phyloP scores from a whole-genome alignment of 2,888 invertebrate genomes.

The Ypsolopha sequella region DNA sequence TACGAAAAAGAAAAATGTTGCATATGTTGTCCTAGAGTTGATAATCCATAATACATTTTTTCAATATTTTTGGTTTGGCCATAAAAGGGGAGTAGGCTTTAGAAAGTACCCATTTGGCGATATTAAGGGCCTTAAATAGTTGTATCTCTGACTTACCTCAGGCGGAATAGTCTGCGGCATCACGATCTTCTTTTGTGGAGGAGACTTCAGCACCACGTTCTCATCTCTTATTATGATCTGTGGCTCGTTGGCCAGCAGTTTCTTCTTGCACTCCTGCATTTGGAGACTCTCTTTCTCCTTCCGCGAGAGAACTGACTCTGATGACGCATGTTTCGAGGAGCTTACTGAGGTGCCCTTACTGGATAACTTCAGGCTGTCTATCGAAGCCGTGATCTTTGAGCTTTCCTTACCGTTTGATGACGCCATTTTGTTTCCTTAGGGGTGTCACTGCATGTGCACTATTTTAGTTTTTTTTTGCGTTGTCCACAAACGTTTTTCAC shows the following conservation, averaged over 20 bases:
- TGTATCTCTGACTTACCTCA: slow-evolving; percentile 56
- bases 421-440: slow-evolving; percentile 33
- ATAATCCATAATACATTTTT: too few species aligned
- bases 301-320: slow-evolving; percentile 57
- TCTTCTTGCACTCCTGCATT: slow-evolving; percentile 65
- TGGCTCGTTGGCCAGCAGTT: slow-evolving; percentile 56
- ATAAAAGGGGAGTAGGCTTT: too few species aligned
- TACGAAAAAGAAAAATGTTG: too few species aligned
- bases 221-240: slow-evolving; percentile 63
- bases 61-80: too few species aligned
- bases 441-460: neutral
- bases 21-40: too few species aligned
- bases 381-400: slow-evolving; percentile 53
- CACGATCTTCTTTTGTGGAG: slow-evolving; percentile 63
- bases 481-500: neutral
- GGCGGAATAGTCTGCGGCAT: slow-evolving; percentile 59
- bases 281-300: slow-evolving; percentile 59
- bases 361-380: slow-evolving; percentile 60
- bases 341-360: slow-evolving; percentile 52
- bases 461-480: neutral
- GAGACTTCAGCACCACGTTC: slow-evolving; percentile 54
- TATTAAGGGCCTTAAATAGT: too few species aligned
- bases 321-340: slow-evolving; percentile 60
- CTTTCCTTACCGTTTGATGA: slow-evolving; percentile 56
- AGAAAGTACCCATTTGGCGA: too few species aligned